Evolutionary conservation across 2,113 vertebrate genomes (phyloP), one percentile per base, ranked within the genome.

Genomic region (Macroglossus sobrinus): DNA sequence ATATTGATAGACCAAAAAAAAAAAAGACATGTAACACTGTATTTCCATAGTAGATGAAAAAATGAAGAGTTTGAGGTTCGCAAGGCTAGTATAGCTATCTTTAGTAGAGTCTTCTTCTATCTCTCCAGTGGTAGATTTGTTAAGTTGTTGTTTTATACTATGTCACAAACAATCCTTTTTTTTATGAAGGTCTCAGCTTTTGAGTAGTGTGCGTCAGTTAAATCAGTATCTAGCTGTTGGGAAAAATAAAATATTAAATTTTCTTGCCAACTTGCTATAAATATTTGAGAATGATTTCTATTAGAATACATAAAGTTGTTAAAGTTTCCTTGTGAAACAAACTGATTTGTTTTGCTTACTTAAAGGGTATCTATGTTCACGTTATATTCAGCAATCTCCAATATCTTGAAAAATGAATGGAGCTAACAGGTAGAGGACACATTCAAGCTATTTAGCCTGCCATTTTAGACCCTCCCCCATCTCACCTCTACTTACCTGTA

Each of bases 221-320:
- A 96, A 93, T 95, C 94, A 96, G 82, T n/a, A 84, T 95, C 86
- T 97, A 81, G 75, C 88, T 81, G 21, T 78, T 93, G 89, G 82
- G 86, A 96, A 97, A 97, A 82, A 93, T 87, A 97, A 92, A 96
- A 96, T 66, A 95, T 94, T 88, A 95, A 97, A 87, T 78, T 81
- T 98, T 66, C 92, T 91, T 93, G 61, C 79, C 84, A 96, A 61
- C 97, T 93, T 96, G 92, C 87, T 91, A 95, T 91, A 97, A 97
- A 97, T 98, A 97, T 97, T 98, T 98, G 95, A 97, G 97, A 76
- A 84, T 81, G 28, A 88, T 63, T 93, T 68, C n/a, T 96, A 47
- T 78, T 96, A 84, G 71, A 97, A 95, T 82, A 13, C 61, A 97
- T 96, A 97, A 96, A 90, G 92, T 97, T 97, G 69, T 0, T 64